A percentile compares a stretch with the other conserved stretches of the same genome.
phyloP scores from a whole-genome alignment of 2,888 invertebrate genomes.

The Caenorhabditis imperialis region DNA sequence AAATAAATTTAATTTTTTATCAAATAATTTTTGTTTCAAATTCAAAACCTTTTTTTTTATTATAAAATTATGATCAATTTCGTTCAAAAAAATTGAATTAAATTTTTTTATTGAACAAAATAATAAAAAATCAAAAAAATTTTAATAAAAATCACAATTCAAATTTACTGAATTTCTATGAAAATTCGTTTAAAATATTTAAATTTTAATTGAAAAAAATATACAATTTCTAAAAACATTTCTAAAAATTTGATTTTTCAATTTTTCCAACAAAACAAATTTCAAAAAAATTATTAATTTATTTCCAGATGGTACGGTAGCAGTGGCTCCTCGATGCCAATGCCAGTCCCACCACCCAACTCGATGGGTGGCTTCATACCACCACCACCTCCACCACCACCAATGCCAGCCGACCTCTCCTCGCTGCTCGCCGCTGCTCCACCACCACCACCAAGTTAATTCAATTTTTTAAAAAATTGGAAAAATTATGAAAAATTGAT shows the following conservation, averaged over 20 bases:
- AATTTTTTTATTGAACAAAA: too few species aligned
- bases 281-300: neutral
- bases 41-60: too few species aligned
- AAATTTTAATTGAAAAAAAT: neutral
- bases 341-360: slow-evolving; percentile 70
- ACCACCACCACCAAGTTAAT: slow-evolving; percentile 55
- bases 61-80: too few species aligned
- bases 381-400: slow-evolving; percentile 67
- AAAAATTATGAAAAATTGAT: too few species aligned
- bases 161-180: too few species aligned
- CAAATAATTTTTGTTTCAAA: too few species aligned
- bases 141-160: too few species aligned
- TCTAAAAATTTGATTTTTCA: neutral
- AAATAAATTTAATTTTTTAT: too few species aligned
- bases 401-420: slow-evolving; percentile 54
- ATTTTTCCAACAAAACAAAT: neutral
- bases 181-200: too few species aligned
- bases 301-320: slow-evolving; percentile 55
- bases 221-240: neutral
- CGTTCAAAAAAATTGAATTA: too few species aligned
- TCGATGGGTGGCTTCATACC: slow-evolving; percentile 54
- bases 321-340: slow-evolving; percentile 51
- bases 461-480: too few species aligned
- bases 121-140: too few species aligned
- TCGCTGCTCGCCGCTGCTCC: slow-evolving; percentile 56